A percentile compares a stretch with the other conserved stretches of the same genome.
Conservation (phyloP, 2,797 vertebrate species). For the Columba guinea region DNA sequence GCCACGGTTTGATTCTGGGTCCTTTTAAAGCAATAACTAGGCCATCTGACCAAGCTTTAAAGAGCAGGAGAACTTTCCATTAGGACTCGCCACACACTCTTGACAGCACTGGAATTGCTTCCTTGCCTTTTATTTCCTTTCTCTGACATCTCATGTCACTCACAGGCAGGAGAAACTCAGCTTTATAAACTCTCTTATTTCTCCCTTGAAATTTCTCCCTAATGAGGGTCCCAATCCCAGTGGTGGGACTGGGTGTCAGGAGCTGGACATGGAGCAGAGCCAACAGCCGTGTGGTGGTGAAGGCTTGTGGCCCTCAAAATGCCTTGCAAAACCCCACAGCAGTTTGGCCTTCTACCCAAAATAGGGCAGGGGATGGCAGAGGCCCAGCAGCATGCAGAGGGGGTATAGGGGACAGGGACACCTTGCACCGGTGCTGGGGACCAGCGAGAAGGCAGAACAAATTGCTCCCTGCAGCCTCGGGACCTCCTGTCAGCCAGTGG, state of each 20-base stretch:
- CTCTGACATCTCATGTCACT: constrained; percentile 64
- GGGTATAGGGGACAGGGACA: background rate
- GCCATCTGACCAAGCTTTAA: constrained; percentile 72
- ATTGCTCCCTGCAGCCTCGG: background rate
- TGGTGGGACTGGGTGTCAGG: background rate
- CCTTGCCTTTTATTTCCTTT: constrained; percentile 70
- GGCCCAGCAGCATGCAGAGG: background rate
- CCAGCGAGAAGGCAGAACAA: background rate
- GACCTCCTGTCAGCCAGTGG: background rate
- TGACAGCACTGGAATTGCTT: constrained; percentile 56
- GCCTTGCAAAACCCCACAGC: background rate
- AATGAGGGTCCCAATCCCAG: constrained; percentile 52
- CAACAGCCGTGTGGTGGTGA: accelerated
- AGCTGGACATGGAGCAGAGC: background rate
- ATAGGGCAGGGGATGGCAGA: background rate
- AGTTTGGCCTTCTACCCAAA: background rate
- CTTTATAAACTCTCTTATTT: constrained; percentile 52
- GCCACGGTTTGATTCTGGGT: constrained; percentile 64
- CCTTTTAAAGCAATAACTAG: constrained; percentile 74
- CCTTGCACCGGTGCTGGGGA: background rate
- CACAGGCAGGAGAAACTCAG: constrained; percentile 29
- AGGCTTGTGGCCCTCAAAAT: background rate
- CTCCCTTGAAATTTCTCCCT: constrained; percentile 60
- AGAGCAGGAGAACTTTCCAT: constrained; percentile 71
- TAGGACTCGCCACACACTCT: constrained; percentile 63